Evolutionary conservation across 2,888 invertebrate species (phyloP), one percentile per base, ranked within the genome.

Genomic region (Drosophila robusta): DNA sequence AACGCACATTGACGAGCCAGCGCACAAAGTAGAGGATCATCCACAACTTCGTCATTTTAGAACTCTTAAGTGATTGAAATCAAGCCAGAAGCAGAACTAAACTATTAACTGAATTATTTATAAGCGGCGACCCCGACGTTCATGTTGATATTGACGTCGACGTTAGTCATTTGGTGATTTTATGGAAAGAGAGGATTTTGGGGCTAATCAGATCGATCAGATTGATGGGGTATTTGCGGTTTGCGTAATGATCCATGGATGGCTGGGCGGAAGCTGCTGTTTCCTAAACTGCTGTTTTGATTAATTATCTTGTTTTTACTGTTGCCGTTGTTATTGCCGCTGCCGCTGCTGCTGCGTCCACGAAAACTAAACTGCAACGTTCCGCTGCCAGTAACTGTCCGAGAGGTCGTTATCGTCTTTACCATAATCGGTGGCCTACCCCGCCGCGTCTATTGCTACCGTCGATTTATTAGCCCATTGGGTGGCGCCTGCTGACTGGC

Each of bases 391-490:
- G 45, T 44, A 45, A 55, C 47, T 57, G 62, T 29, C 44, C 55
- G 50, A 55, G 62, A 50, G 38, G 32, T 63, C 52, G 63, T 61
- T 46, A 55, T 70, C 39, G 72, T 68, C 62, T 67, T 80, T 65
- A 69, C 63, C 69, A 57, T 69, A 58, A 69, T 74, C 71, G 80
- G 65, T 63, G 84, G 82, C 80, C 89, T 88, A 70, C 82, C 67
- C 58, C 75, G 71, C 71, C 78, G 67, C 63, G 87, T 91, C 90
- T 92, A 92, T 93, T 95, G 96, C 95, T 96, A 97, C 96, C 97
- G 96, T 92, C 97, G 95, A 90, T 95, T 94, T 90, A 97, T 95
- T 82, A 97, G 94, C 60, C 97, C 97, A 93, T 97, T 97, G 90
- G 95, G 95, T 79, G 93, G 93, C 91, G 93, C 93, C 92, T 94